phyloP scores from a whole-genome alignment of 2,888 invertebrate species.

The Julus scanicus region DNA sequence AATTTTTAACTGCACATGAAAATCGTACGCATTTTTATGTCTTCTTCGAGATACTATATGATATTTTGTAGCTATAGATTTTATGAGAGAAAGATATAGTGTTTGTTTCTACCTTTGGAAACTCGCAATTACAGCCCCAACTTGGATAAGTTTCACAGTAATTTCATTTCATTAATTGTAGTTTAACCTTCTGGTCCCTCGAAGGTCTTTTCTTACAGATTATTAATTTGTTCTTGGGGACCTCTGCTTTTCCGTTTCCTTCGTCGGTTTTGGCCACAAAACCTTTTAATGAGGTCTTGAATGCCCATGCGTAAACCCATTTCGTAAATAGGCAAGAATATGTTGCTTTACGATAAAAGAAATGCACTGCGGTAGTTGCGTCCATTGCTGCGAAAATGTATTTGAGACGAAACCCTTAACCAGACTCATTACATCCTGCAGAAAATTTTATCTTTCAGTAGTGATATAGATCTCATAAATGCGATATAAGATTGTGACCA shows the following conservation, averaged over 20 bases:
- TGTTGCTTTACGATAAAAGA: neutral
- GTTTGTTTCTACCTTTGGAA: neutral
- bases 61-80: too few species aligned
- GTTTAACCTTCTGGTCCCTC: constrained; percentile 11
- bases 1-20: too few species aligned
- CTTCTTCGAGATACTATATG: too few species aligned
- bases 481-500: constrained; percentile 24
- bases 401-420: constrained; percentile 37
- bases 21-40: too few species aligned
- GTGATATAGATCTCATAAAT: constrained; percentile 43
- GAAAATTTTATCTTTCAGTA: constrained; percentile 1
- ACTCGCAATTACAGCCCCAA: neutral
- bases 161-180: constrained; percentile 23
- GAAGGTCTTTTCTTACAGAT: constrained; percentile 30
- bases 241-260: neutral
- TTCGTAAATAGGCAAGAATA: neutral
- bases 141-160: neutral
- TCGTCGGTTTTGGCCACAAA: neutral
- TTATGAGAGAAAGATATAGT: too few species aligned
- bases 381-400: constrained; percentile 36
- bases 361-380: constrained; percentile 11
- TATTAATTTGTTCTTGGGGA: neutral
- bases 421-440: constrained; percentile 18
- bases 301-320: neutral
- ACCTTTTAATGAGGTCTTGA: constrained; percentile 13